A percentile compares a stretch with the other conserved stretches of the same genome.
Evolutionary conservation across 2,797 vertebrate genomes (phyloP).

Genomic region (Eulemur mongoz): DNA sequence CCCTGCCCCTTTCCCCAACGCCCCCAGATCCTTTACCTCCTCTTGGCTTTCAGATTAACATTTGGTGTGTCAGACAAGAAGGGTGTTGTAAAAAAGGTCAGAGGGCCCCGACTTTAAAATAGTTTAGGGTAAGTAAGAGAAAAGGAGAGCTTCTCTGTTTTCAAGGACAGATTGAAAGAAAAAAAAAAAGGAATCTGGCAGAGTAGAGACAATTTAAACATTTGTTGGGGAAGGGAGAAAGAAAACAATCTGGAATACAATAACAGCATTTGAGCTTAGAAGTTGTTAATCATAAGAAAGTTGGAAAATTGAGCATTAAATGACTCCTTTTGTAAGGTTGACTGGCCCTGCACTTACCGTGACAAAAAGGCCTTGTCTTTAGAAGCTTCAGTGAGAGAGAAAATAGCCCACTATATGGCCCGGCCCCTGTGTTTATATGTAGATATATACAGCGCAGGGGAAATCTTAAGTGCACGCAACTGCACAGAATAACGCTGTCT

Average conservation of each 20-base stretch:
- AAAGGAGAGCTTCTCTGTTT: neutral
- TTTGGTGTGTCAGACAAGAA: constrained; percentile 62
- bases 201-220: constrained; percentile 49
- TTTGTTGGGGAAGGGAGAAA: neutral
- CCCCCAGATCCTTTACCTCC: neutral
- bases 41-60: constrained; percentile 37
- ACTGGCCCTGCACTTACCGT: constrained; percentile 26
- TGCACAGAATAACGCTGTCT: constrained; percentile 48
- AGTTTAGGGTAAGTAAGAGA: constrained; percentile 22
- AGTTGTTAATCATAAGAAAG: constrained; percentile 61
- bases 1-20: neutral
- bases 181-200: neutral
- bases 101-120: constrained; percentile 59
- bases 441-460: constrained; percentile 23
- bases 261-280: constrained; percentile 34
- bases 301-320: constrained; percentile 67
- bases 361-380: constrained; percentile 70
- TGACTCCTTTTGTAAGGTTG: constrained; percentile 66
- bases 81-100: constrained; percentile 59
- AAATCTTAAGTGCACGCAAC: constrained; percentile 19
- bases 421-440: constrained; percentile 16
- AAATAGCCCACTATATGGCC: neutral
- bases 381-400: constrained; percentile 39
- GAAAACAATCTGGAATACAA: constrained; percentile 22
- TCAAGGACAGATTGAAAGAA: neutral